Evolutionary conservation across 2,888 invertebrate genomes (phyloP), one percentile per base, ranked within the genome.

Genomic region (Thecophora atra): DNA sequence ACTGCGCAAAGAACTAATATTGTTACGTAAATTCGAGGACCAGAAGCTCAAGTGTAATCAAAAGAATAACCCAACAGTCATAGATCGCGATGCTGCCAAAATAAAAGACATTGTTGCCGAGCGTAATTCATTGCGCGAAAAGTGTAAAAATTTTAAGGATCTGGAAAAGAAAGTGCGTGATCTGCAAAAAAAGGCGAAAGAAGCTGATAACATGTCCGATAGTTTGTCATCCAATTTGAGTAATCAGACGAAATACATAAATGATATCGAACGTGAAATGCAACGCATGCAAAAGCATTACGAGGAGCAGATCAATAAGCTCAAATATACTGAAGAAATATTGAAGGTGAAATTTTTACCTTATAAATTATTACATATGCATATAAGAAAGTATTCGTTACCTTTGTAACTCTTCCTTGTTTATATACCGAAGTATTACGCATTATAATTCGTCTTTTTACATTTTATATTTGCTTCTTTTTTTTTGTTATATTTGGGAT

Each of bases 231-330:
- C 68, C n/a, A 77, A 72, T 69, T 66, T 82, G 1, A 69, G 72
- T 0, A 72, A 71, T 1, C 78, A 82, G 64, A 67, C 77, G 4
- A 67, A 71, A 8, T 78, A 79, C 64, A 80, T 84, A 30, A 30
- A 66, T 28, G 77, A 78, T 30, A 78, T 83, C 77, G 78, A 82
- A 56, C 68, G 73, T 13, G 80, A 84, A 60, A 80, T 83, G 73
- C 71, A 75, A 30, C 74, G 78, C 8, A 83, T 82, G 82, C 82
- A 83, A 63, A 76, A 75, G 0, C 81, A 77, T 71, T 83, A 83
- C 64, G 83, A 83, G 60, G 73, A 70, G 7, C 74, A 80, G 73
- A 72, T 79, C 11, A 77, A 78, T 3, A 76, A 77, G n/a, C 69
- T 77, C 0, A 79, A 79, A 21, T 79, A 74, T 21, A 77, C 75